Base-by-base conservation (phyloP, 1,140 invertebrate genomes). In the Monomorium pharaonis region DNA sequence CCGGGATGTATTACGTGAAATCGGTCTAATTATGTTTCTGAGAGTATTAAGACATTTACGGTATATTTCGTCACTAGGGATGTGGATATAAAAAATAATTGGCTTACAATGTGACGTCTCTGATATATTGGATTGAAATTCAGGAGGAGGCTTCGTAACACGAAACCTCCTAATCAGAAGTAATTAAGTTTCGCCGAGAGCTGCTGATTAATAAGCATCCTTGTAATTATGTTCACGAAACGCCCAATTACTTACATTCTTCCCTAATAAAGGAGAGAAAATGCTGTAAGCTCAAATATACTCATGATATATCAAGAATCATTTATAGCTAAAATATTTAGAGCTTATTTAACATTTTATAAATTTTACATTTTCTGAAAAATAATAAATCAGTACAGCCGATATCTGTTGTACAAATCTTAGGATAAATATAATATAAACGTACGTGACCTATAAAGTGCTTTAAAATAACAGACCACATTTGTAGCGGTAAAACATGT, bases 11-110 rank as follows among this genome's bases (percentile, higher is more conserved):
- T 88, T 80, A 75, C 72, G 77, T 54, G 67, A 47, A 80, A 84
- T 85, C 84, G 62, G 10, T 16, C 62, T 78, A 90, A 90, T 90
- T 90, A 87, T 70, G 60, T 78, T 67, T 87, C 70, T 42, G 37
- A 10, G 54, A 44, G n/a, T 14, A 54, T 37, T 56, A 76, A 75
- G 65, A 83, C 42, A 12, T 80, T 84, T 63, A 76, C 67, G 49
- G 42, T 63, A 24, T 33, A 27, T 54, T 21, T 76, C 27, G 12
- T 24, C 33, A 18, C 16, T 18, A 12, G 27, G 27, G 56, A 51
- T 49, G n/a, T 18, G 14, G 10, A 21, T 14, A 16, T 51, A 63
- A 76, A 84, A 77, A 77, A 42, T 49, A 49, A 63, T 84, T 62
- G 70, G n/a, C 9, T 18, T 21, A 3, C 10, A 27, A 69, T 16